Evolutionary conservation across 1,140 invertebrate species (phyloP).

Genomic region (Delia radicum): DNA sequence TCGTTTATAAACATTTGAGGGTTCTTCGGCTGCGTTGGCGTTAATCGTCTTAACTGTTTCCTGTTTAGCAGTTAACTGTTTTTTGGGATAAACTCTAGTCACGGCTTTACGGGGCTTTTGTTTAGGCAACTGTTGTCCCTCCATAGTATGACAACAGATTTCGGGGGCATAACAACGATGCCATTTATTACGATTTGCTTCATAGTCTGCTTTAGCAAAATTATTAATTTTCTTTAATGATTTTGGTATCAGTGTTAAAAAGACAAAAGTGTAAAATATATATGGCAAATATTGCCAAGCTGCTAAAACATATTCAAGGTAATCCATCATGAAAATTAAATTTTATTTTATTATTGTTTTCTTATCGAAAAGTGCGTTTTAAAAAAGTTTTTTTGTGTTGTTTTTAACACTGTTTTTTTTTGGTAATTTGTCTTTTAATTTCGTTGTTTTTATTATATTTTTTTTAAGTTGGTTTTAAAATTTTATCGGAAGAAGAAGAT

Average conservation of each 20-base stretch:
- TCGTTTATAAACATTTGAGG: neutral
- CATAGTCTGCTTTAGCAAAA: slow-evolving; percentile 46
- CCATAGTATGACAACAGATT: slow-evolving; percentile 40
- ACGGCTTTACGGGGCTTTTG: slow-evolving; percentile 47
- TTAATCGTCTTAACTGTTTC: neutral
- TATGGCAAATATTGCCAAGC: slow-evolving; percentile 41
- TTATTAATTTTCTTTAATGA: slow-evolving; percentile 42
- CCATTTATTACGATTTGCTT: slow-evolving; percentile 42
- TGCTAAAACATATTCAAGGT: slow-evolving; percentile 38
- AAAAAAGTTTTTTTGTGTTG: neutral
- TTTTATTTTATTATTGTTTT: neutral
- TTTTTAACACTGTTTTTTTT: neutral
- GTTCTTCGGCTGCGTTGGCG: neutral
- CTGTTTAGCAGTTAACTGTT: slow-evolving; percentile 25
- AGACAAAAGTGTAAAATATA: slow-evolving; percentile 39
- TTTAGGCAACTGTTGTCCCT: slow-evolving; percentile 35
- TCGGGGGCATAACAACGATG: slow-evolving; percentile 52
- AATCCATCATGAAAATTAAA: slow-evolving; percentile 30
- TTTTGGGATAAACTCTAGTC: slow-evolving; percentile 47
- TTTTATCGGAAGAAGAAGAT: no score
- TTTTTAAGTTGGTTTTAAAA: neutral
- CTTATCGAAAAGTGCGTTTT: no score
- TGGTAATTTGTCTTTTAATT: neutral
- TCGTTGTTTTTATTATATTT: neutral
- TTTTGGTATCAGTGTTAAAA: slow-evolving; percentile 48